phyloP scores from a whole-genome alignment of 2,888 invertebrate species.

The Ennomos quercinarius region DNA sequence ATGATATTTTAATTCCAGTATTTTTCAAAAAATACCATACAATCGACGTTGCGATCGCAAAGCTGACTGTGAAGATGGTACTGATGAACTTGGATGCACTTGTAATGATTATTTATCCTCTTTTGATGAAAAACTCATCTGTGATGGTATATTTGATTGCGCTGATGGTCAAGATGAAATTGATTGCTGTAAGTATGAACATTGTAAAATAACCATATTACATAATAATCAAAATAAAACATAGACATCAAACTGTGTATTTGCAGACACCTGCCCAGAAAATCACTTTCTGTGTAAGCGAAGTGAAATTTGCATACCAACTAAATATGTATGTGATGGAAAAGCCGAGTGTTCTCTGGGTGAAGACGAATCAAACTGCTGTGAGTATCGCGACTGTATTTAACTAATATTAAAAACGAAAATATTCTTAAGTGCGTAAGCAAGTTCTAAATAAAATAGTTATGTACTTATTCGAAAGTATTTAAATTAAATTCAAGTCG shows the following conservation, averaged over 20 bases:
- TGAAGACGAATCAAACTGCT: slow-evolving; percentile 93
- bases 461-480: no score
- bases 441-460: no score
- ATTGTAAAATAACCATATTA: neutral
- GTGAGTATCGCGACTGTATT: slow-evolving; percentile 77
- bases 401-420: no score
- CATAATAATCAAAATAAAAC: neutral
- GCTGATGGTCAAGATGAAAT: slow-evolving; percentile 90
- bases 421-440: no score
- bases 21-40: slow-evolving; percentile 87
- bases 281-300: slow-evolving; percentile 87
- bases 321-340: slow-evolving; percentile 87
- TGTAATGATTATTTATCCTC: slow-evolving; percentile 89
- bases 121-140: slow-evolving; percentile 85
- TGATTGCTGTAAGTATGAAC: slow-evolving; percentile 87
- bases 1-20: slow-evolving; percentile 72
- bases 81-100: slow-evolving; percentile 90
- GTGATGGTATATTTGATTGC: slow-evolving; percentile 91
- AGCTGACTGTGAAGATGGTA: slow-evolving; percentile 93
- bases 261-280: slow-evolving; percentile 84
- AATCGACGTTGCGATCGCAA: slow-evolving; percentile 88
- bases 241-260: neutral
- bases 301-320: slow-evolving; percentile 87
- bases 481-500: no score
- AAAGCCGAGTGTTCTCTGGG: slow-evolving; percentile 87